These are phyloP conservation scores for Echeneis naucrates DNA, from an alignment of 2,797 vertebrate species.

Conservation along the genomic window DNA sequence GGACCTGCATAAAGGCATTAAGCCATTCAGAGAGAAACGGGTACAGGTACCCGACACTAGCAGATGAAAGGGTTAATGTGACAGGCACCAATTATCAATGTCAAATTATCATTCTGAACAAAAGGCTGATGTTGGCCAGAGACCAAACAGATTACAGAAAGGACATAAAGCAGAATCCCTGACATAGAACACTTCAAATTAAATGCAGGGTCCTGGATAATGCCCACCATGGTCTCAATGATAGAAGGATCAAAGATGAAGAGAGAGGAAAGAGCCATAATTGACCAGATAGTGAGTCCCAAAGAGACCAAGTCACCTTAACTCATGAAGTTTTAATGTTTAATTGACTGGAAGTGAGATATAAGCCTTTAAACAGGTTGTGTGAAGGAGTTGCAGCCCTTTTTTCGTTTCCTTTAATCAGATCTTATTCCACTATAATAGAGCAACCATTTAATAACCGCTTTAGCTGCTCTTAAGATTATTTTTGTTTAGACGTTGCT, in stretches of 20 bases:
- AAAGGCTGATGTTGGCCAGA: slow-evolving; percentile 58
- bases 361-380: slow-evolving; percentile 54
- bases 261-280: slow-evolving; percentile 49
- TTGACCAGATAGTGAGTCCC: slow-evolving; percentile 50
- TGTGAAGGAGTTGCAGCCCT: slow-evolving; percentile 42
- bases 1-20: slow-evolving; percentile 31
- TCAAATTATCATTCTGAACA: slow-evolving; percentile 67
- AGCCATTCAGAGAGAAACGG: slow-evolving; percentile 56
- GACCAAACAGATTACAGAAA: slow-evolving; percentile 66
- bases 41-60: slow-evolving; percentile 50
- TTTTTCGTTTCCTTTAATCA: slow-evolving; percentile 74
- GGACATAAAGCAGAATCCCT: slow-evolving; percentile 38
- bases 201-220: slow-evolving; percentile 48
- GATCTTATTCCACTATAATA: slow-evolving; percentile 83
- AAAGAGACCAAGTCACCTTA: slow-evolving; percentile 28
- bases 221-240: slow-evolving; percentile 28
- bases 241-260: slow-evolving; percentile 63
- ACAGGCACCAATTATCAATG: slow-evolving; percentile 79
- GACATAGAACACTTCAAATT: slow-evolving; percentile 54
- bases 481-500: slow-evolving; percentile 73
- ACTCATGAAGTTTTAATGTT: slow-evolving; percentile 63
- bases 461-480: slow-evolving; percentile 84
- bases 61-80: slow-evolving; percentile 62
- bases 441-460: slow-evolving; percentile 80
- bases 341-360: slow-evolving; percentile 75